Percentiles rank a stretch among this genome's conserved stretches.
phyloP scores from a whole-genome alignment of 2,113 vertebrate genomes.

The Halcyon senegalensis region DNA sequence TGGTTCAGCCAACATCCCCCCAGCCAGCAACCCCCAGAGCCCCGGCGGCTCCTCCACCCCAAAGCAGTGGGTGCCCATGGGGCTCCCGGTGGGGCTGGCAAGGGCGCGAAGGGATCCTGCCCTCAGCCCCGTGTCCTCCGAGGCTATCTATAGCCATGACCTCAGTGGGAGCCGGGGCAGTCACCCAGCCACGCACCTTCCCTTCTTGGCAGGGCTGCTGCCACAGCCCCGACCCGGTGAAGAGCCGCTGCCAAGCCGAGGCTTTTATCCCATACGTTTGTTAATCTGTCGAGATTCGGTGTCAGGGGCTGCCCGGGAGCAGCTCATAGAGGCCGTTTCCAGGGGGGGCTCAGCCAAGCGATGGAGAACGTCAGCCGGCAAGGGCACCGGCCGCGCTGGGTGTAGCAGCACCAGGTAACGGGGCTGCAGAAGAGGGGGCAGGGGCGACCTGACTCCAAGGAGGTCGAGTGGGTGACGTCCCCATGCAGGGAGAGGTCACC shows the following conservation, averaged over 20 bases:
- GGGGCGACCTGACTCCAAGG: neutral
- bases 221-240: neutral
- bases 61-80: neutral
- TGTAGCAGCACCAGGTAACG: neutral
- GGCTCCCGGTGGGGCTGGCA: neutral
- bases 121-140: neutral
- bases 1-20: neutral
- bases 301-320: slow-evolving; percentile 7
- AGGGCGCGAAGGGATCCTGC: neutral
- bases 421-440: neutral
- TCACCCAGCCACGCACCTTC: neutral
- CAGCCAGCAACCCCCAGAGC: neutral
- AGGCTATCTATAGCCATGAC: slow-evolving; percentile 53
- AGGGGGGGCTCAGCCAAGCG: neutral
- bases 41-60: neutral
- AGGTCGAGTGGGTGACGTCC: neutral
- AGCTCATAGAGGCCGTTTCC: neutral
- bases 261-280: neutral
- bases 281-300: slow-evolving; percentile 20
- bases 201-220: neutral
- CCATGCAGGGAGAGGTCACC: neutral
- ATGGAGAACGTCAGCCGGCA: neutral
- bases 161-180: slow-evolving; percentile 8
- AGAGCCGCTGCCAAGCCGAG: neutral
- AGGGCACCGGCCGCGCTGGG: neutral